These are phyloP conservation scores for Micromesistius poutassou DNA, from an alignment of 2,797 vertebrate genomes.

Conservation along the genomic window DNA sequence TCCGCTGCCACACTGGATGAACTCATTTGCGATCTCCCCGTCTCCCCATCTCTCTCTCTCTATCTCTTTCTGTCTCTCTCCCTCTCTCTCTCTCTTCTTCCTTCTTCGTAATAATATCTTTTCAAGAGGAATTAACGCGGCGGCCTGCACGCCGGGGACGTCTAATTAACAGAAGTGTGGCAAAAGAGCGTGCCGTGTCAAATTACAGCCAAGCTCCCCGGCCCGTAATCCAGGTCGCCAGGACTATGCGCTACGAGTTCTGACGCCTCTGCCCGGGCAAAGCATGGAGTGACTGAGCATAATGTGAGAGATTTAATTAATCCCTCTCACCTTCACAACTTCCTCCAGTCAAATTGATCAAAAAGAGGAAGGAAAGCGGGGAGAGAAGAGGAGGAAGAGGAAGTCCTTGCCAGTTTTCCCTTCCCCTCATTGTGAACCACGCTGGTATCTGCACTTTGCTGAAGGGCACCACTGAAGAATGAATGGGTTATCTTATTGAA, in stretches of 20 bases:
- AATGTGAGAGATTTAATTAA: conserved; percentile 19
- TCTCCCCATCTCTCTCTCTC: neutral
- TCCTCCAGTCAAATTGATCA: conserved; percentile 18
- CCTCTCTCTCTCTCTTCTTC: no score
- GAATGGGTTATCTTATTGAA: conserved; percentile 46
- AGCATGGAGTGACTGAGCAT: conserved; percentile 13
- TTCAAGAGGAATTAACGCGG: no score
- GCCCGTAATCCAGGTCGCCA: no score
- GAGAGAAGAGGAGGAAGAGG: neutral
- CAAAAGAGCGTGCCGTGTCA: no score
- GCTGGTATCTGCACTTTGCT: conserved; percentile 22
- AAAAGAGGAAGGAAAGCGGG: neutral
- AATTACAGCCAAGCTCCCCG: no score
- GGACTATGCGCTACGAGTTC: neutral
- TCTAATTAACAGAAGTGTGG: no score
- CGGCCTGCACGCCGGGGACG: no score
- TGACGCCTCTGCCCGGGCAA: no score
- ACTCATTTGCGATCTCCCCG: neutral
- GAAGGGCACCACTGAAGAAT: conserved; percentile 36
- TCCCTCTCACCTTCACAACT: conserved; percentile 15
- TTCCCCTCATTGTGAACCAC: conserved; percentile 16
- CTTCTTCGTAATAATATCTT: no score
- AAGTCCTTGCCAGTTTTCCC: conserved; percentile 15
- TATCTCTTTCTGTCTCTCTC: no score
- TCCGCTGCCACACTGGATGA: neutral